Conservation (phyloP, 1,140 invertebrate genomes). For the Coelopa frigida region DNA sequence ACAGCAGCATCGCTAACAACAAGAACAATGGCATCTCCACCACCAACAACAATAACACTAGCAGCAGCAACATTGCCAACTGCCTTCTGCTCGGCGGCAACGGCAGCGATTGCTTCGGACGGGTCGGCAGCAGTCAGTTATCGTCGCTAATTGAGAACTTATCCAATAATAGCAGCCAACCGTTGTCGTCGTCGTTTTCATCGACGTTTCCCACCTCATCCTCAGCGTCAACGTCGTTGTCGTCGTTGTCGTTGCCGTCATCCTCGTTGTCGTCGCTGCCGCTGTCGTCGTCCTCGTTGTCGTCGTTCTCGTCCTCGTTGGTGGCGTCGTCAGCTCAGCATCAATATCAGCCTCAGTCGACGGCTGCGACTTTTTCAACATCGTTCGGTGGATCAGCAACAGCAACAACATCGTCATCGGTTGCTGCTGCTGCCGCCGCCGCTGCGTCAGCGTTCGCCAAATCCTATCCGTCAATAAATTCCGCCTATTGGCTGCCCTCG, state of each 20-base stretch:
- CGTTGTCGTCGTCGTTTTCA: slow-evolving; percentile 16
- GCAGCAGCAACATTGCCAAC: slow-evolving; percentile 14
- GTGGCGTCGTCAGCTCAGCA: neutral
- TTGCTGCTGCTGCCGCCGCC: neutral
- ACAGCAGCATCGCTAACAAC: neutral
- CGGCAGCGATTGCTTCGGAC: slow-evolving; percentile 3
- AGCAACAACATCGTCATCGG: slow-evolving; percentile 16
- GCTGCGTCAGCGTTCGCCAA: slow-evolving; percentile 17
- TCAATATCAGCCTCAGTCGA: slow-evolving; percentile 1
- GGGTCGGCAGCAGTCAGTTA: slow-evolving; percentile 35
- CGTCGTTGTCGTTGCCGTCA: slow-evolving; percentile 1
- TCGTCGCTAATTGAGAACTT: slow-evolving; percentile 44
- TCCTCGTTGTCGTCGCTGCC: slow-evolving; percentile 5
- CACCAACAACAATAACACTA: slow-evolving; percentile 27
- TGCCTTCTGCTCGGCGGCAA: slow-evolving; percentile 3
- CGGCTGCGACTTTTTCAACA: neutral
- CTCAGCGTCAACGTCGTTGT: slow-evolving; percentile 9
- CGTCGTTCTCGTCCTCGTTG: slow-evolving; percentile 5
- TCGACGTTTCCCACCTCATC: slow-evolving; percentile 3
- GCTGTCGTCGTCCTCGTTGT: slow-evolving; percentile 3
- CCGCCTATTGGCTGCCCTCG: slow-evolving; percentile 70
- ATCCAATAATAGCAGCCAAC: slow-evolving; percentile 37
- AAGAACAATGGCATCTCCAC: slow-evolving; percentile 32
- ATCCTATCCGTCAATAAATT: slow-evolving; percentile 68
- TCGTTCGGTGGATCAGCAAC: neutral